Evolutionary conservation across 2,113 vertebrate species (phyloP).

Genomic region (Phasianus colchicus): DNA sequence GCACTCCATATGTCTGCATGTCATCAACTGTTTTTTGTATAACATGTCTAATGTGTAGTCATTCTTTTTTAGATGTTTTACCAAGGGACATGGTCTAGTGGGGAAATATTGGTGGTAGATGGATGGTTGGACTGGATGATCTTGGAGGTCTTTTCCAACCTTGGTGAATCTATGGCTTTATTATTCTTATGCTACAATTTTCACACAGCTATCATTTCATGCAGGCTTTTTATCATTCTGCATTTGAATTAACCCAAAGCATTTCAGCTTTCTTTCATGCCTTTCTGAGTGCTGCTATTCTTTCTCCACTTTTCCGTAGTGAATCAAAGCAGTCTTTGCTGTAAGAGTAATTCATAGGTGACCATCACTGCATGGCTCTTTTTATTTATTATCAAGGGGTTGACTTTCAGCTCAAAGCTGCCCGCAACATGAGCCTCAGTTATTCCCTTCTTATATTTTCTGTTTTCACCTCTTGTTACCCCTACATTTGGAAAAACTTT

Average conservation of each 20-base stretch:
- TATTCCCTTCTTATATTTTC: background rate
- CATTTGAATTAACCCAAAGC: background rate
- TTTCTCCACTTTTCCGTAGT: background rate
- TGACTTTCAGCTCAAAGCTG: background rate
- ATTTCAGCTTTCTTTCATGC: background rate
- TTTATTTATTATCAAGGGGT: background rate
- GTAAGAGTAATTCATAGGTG: background rate
- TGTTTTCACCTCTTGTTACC: background rate
- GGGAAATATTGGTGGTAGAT: too few relatives aligned
- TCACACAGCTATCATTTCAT: conserved; percentile 6
- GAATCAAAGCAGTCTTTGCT: accelerated
- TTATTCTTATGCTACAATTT: background rate
- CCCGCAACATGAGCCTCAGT: background rate
- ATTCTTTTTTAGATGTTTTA: background rate
- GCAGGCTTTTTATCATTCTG: background rate
- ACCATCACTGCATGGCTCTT: background rate
- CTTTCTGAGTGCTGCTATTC: background rate
- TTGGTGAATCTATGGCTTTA: too few relatives aligned
- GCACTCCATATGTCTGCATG: background rate
- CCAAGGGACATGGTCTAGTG: too few relatives aligned
- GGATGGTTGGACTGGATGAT: too few relatives aligned
- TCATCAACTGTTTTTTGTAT: background rate
- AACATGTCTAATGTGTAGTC: background rate
- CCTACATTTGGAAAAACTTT: background rate
- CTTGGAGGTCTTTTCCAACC: too few relatives aligned